These are phyloP conservation scores for Ooceraea biroi DNA, from an alignment of 1,140 invertebrate genomes.

Conservation along the genomic window DNA sequence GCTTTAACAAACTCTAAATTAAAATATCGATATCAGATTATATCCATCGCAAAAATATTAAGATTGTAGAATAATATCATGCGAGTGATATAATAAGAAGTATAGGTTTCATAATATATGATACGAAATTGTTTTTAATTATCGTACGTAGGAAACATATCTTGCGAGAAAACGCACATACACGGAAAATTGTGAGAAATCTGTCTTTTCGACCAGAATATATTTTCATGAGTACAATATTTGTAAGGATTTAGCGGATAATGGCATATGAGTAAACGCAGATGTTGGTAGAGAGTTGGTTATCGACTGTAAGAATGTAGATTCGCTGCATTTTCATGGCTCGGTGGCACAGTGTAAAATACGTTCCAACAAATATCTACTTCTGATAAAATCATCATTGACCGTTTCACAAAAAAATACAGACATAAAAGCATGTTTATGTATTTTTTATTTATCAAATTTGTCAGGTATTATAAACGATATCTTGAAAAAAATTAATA, in stretches of 20 bases:
- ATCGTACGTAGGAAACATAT: background rate
- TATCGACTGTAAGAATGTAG: slow-evolving; percentile 14
- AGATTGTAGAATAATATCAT: background rate
- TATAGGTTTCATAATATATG: background rate
- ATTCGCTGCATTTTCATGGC: slow-evolving; percentile 31
- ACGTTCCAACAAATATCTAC: background rate
- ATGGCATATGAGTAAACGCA: background rate
- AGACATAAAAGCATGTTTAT: background rate
- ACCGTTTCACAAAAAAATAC: background rate
- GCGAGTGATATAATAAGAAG: background rate
- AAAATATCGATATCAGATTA: background rate
- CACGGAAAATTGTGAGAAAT: background rate
- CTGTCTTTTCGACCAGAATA: slow-evolving; percentile 30
- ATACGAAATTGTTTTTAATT: background rate
- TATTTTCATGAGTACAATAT: background rate
- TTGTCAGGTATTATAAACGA: background rate
- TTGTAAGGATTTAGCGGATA: background rate
- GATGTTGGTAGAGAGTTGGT: background rate
- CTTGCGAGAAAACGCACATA: background rate
- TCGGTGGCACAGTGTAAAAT: background rate
- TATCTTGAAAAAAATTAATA: background rate
- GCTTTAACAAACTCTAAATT: background rate
- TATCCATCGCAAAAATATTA: background rate
- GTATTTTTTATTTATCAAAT: background rate
- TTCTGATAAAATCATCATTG: background rate